A percentile compares a stretch with the other conserved stretches of the same genome.
Conservation (phyloP, 2,888 invertebrate species). For the Cataglyphis albicans region DNA sequence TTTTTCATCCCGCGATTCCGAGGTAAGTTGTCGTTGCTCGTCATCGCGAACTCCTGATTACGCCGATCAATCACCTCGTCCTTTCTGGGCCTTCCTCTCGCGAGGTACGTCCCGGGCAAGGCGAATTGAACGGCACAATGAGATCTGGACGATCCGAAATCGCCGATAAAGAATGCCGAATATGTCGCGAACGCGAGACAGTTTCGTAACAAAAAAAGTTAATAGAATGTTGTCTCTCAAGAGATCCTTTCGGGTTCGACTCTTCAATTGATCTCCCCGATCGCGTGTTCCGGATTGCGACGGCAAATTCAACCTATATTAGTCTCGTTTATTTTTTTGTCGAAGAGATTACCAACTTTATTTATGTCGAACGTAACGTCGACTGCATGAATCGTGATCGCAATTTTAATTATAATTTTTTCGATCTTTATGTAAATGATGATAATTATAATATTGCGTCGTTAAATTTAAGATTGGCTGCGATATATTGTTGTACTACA, state of each 20-base stretch:
- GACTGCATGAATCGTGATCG: background rate
- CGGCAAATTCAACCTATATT: background rate
- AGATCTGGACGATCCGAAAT: conserved; percentile 11
- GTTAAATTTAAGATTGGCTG: background rate
- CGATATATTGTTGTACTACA: too few species aligned
- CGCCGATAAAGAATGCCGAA: conserved; percentile 64
- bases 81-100: background rate
- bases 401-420: background rate
- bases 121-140: too few species aligned
- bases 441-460: background rate
- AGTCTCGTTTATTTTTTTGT: background rate
- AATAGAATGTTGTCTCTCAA: conserved; percentile 65
- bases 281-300: background rate
- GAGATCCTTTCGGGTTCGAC: conserved; percentile 11
- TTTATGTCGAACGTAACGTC: background rate
- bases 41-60: background rate
- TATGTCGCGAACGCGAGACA: conserved; percentile 67
- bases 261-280: conserved; percentile 21
- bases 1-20: conserved; percentile 55
- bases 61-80: too few species aligned
- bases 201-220: conserved; percentile 68
- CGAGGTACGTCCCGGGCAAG: background rate
- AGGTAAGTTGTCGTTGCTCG: conserved; percentile 68
- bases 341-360: background rate
- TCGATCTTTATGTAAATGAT: background rate